Percentiles rank a stretch among this genome's conserved stretches.
Conservation (phyloP, 1,140 invertebrate genomes). For the Diachasma alloeum region DNA sequence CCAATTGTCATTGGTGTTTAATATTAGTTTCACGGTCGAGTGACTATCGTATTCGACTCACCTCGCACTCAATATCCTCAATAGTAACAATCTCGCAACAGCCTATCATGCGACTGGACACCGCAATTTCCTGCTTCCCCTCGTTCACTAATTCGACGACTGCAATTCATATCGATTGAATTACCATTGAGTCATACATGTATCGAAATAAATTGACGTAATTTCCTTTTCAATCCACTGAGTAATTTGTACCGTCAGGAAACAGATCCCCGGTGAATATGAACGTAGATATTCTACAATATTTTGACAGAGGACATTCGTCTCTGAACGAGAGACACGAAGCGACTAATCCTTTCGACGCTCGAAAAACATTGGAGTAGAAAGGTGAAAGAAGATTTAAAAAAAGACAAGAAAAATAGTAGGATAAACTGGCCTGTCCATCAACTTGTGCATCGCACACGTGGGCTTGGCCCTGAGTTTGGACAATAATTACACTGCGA, state of each 20-base stretch:
- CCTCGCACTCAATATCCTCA: constrained; percentile 37
- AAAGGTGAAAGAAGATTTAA: neutral
- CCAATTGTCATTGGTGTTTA: neutral
- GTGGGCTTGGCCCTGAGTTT: constrained; percentile 14
- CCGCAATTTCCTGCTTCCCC: constrained; percentile 10
- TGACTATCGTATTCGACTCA: constrained; percentile 12
- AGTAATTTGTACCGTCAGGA: neutral
- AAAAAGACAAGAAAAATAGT: neutral
- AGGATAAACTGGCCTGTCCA: constrained; percentile 5
- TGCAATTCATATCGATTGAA: constrained; percentile 24
- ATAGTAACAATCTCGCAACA: constrained; percentile 36
- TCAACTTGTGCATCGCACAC: constrained; percentile 18
- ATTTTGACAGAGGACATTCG: no score
- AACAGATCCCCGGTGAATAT: neutral
- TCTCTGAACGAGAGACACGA: neutral
- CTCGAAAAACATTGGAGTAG: neutral
- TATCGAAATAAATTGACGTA: neutral
- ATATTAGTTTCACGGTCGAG: neutral
- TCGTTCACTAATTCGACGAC: constrained; percentile 31
- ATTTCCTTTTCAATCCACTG: neutral
- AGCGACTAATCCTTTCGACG: constrained; percentile 20
- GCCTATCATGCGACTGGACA: constrained; percentile 33
- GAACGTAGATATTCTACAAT: neutral
- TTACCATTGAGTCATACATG: neutral
- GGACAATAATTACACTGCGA: constrained; percentile 46